Conservation (phyloP, 2,888 invertebrate species). For the Colletes collaris region DNA sequence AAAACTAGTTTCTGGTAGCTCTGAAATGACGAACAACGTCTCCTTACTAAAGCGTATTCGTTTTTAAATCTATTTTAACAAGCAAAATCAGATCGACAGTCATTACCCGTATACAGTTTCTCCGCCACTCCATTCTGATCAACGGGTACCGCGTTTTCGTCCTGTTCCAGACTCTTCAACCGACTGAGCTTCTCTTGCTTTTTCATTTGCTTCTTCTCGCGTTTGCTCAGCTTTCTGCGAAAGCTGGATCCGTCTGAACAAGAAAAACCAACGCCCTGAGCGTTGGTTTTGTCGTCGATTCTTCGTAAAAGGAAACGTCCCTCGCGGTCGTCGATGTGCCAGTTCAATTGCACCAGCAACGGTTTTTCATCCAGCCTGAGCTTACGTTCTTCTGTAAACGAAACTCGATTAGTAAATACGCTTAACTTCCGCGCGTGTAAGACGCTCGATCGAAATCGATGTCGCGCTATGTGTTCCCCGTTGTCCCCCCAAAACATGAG, state of each 20-base stretch:
- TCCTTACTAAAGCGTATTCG: neutral
- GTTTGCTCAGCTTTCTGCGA: constrained; percentile 96
- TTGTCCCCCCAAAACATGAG: too few relatives aligned
- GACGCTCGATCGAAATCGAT: too few relatives aligned
- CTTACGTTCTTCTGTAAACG: constrained; percentile 91
- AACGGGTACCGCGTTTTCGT: constrained; percentile 84
- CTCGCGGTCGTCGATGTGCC: constrained; percentile 99
- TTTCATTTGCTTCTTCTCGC: constrained; percentile 98
- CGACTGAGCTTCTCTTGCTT: constrained; percentile 95
- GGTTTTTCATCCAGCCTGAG: constrained; percentile 97
- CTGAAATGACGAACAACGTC: constrained; percentile 81
- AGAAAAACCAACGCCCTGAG: constrained; percentile 87
- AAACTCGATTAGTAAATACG: neutral
- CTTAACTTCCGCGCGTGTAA: too few relatives aligned
- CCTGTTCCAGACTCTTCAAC: constrained; percentile 87
- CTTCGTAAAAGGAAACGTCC: constrained; percentile 97
- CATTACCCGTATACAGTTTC: constrained; percentile 93
- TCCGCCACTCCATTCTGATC: constrained; percentile 93
- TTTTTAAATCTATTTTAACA: neutral
- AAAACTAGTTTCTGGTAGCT: constrained; percentile 98
- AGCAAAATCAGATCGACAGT: neutral
- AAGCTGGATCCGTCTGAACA: constrained; percentile 91
- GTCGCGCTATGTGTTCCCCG: too few relatives aligned
- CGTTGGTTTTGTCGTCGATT: constrained; percentile 92
- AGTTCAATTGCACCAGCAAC: constrained; percentile 97